A percentile compares a stretch with the other conserved stretches of the same genome.
Conservation (phyloP, 2,797 vertebrate genomes). For the Prunella strophiata region DNA sequence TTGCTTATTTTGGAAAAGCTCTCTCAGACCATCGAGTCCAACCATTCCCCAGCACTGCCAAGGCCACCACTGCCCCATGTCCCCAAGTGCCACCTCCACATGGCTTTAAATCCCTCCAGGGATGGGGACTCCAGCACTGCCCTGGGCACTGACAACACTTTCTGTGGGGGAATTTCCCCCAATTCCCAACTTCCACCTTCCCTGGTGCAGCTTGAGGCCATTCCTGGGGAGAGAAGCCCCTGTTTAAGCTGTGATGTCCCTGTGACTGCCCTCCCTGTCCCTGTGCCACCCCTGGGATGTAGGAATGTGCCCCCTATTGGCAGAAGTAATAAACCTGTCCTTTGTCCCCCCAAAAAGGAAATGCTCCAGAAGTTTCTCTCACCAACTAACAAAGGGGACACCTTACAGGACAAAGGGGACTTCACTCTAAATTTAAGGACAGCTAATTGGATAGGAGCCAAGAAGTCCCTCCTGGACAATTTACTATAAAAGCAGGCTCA, state of each 20-base stretch:
- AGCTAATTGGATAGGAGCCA: no score
- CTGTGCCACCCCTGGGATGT: no score
- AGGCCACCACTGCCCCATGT: neutral
- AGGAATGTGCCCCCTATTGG: no score
- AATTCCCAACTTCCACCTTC: fast-evolving
- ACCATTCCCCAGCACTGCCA: neutral
- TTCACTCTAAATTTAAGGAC: no score
- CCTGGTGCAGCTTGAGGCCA: fast-evolving
- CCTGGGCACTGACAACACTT: neutral
- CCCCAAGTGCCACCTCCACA: neutral
- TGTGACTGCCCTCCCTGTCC: fast-evolving
- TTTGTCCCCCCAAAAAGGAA: no score
- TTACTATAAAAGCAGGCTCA: no score
- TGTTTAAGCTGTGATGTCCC: fast-evolving
- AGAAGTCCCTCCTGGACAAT: no score
- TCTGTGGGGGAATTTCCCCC: neutral
- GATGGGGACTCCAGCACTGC: fast-evolving
- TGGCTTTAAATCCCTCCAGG: neutral
- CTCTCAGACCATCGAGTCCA: neutral
- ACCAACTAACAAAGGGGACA: no score
- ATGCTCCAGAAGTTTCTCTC: no score
- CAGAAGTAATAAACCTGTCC: no score
- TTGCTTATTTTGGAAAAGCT: neutral
- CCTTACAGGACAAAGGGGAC: no score
- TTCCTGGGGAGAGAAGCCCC: neutral